Base-by-base conservation (phyloP, 2,888 invertebrate species). In the Limnephilus lunatus region DNA sequence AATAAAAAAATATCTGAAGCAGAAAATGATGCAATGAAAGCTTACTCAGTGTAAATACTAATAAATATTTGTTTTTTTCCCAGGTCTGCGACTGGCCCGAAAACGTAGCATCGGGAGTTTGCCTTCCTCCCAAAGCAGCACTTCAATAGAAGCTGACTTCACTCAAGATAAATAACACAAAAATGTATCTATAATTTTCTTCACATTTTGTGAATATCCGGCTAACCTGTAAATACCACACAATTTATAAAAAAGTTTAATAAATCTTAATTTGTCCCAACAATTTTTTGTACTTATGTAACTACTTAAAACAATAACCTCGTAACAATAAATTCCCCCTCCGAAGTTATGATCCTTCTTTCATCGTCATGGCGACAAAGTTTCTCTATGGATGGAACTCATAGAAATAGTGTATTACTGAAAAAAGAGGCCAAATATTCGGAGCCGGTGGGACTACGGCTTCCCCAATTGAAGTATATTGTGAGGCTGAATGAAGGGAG, bases 81-180 rank as follows among this genome's bases (percentile, higher is more conserved):
- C 85, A 92, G 92, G 92, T 92, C 4, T 92, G 92, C 39, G 92
- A 92, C 85, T 92, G 92, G 92, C 92, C 92, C 2, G 19, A 15
- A 11, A 92, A 92, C 31, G 80, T 92, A 5, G 89, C 90, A 14
- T 85, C 82, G 32, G 91, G 91, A 48, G 31, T 89, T 14, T 91
- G 91, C 32, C 0, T 14, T 44, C 88, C 91, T n/a, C 91, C 91
- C 5, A 25, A 25, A 68, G 25, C 25, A 68, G 19, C 2, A 35
- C 3, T 35, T 35, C 4, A 25, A 25, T 25, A 25, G 7, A 68
- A 68, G 0, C 25, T 9, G 25, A 68, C 68, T 5, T 25, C 25
- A 25, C 25, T 25, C 68, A 5, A 53, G 53, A 53, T 53, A 25
- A 25, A 68, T 68, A 5, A 25, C 25, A 68, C 19, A 68, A 5